These are phyloP conservation scores for Upupa epops DNA, from an alignment of 2,113 vertebrate species.

Conservation along the genomic window DNA sequence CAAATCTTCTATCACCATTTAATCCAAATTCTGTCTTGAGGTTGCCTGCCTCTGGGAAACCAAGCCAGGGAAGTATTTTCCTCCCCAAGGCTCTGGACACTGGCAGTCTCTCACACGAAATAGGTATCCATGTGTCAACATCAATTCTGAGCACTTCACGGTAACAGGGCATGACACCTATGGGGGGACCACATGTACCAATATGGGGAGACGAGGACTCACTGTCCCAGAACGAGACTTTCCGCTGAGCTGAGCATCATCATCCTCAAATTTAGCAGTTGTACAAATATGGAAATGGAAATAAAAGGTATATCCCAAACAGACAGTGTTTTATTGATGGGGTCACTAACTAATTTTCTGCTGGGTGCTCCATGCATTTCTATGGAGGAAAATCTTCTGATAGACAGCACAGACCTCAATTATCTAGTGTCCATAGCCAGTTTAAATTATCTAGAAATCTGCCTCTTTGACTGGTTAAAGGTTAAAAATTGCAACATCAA, in stretches of 20 bases:
- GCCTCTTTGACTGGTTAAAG: constrained; percentile 54
- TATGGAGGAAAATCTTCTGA: background rate
- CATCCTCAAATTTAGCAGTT: background rate
- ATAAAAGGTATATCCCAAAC: background rate
- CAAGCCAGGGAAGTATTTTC: no score
- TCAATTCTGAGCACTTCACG: no score
- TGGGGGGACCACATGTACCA: background rate
- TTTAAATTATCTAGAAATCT: constrained; percentile 36
- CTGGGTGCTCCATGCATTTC: background rate
- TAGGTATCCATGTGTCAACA: no score
- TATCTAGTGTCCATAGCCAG: constrained; percentile 36
- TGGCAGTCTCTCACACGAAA: no score
- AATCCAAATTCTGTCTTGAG: no score
- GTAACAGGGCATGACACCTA: no score
- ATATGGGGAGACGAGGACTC: background rate
- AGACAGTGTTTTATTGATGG: background rate
- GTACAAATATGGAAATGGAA: background rate
- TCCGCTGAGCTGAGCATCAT: background rate
- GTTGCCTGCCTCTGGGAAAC: no score
- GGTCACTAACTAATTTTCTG: background rate
- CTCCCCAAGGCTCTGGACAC: no score
- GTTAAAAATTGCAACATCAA: constrained; percentile 67
- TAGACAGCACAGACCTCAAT: constrained; percentile 21
- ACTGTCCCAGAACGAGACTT: background rate
- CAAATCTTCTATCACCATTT: no score